Base-by-base conservation (phyloP, 2,113 vertebrate species). In the Limnothrissa miodon region DNA sequence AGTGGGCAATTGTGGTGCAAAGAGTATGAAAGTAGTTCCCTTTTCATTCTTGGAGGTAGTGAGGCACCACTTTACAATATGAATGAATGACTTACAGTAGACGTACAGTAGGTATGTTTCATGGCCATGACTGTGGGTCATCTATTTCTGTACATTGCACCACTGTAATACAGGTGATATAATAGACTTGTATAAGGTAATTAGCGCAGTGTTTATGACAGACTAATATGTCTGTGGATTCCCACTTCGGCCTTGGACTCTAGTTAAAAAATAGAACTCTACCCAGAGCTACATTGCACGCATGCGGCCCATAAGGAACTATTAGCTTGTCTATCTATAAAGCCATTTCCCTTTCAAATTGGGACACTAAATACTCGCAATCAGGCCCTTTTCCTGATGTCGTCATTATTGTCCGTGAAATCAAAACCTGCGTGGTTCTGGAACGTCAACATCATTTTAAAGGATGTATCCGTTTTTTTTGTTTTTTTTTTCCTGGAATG, bases 401-500 rank as follows among this genome's bases (percentile, higher is more conserved):
- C 83, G 59, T 39, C 59, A 44, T 82, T 81, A 82, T 78, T 84
- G 48, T 39, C 23, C 45, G 51, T 59, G 6, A 62, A 84, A 81
- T 9, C 42, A 84, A 79, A 82, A 25, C 45, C 33, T 25, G 81
- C 78, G 79, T 51, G 51, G 70, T 4, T 1, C 36, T 62, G 70
- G 66, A 81, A 83, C 51, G 81, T 85, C 83, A 86, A 83, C 81
- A 79, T 86, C 7, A 83, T 86, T 88, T 56, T 82, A 39, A 78
- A 39, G 33, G 66, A 36, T 74, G 66, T 15, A 36, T 84, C 11
- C 29, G 66, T 13, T 74, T 70, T 13, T 70, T 36, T n/a, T 56
- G 53, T 56, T 17, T 56, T 17, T 56, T 17, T 56, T 17, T 56
- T 17, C 23, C 10, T 56, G 53, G 59, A 36, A 11, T 70, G 29